Conservation (phyloP, 2,888 invertebrate species). For the Physocephala rufipes region DNA sequence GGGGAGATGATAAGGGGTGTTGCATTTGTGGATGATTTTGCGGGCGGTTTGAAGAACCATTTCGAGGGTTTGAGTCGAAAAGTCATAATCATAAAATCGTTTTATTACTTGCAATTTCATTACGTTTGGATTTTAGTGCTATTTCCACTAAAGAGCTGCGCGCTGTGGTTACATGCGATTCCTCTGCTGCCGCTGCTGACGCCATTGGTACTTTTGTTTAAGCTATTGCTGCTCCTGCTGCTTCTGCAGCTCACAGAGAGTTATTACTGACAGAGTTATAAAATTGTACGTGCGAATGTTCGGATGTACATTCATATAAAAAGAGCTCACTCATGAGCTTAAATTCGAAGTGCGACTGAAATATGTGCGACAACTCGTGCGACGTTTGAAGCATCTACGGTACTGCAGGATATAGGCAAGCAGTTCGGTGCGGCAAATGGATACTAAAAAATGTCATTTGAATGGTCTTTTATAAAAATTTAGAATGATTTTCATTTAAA, state of each 20-base stretch:
- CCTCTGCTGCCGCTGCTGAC: no score
- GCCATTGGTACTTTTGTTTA: no score
- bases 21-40: not conserved
- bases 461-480: not conserved
- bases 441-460: not conserved
- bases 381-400: not conserved
- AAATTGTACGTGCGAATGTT: not conserved
- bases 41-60: not conserved
- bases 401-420: not conserved
- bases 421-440: not conserved
- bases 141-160: conserved; percentile 30
- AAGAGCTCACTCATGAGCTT: not conserved
- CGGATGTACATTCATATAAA: not conserved
- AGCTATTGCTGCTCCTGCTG: not conserved
- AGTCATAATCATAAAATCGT: conserved; percentile 39
- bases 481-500: conserved; percentile 22
- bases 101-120: conserved; percentile 39
- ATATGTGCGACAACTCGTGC: no score
- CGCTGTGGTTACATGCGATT: conserved; percentile 22
- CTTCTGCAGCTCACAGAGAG: not conserved
- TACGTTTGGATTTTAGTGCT: conserved; percentile 37
- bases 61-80: not conserved
- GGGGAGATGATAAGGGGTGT: not conserved
- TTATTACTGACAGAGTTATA: not conserved
- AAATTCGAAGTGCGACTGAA: conserved; percentile 7